phyloP scores from a whole-genome alignment of 2,888 invertebrate genomes.

The Drosophila lacicola region DNA sequence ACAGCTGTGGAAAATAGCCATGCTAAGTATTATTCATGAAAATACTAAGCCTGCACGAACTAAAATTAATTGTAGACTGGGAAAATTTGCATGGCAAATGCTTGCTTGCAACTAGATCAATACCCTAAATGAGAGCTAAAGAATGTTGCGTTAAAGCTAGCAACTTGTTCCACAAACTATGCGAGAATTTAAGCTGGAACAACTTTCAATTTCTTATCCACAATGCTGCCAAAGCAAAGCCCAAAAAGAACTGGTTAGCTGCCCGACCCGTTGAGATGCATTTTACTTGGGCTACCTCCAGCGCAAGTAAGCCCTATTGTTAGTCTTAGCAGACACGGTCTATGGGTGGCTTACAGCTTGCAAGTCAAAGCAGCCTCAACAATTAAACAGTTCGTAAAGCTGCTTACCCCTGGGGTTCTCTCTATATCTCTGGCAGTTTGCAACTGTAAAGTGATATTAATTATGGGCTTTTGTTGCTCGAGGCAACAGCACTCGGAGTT shows the following conservation, averaged over 20 bases:
- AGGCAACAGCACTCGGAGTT: constrained; percentile 21
- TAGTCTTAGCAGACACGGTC: neutral
- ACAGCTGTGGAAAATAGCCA: neutral
- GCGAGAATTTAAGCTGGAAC: too few species aligned
- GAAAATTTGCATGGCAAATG: too few species aligned
- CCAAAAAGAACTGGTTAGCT: too few species aligned
- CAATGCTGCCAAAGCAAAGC: too few species aligned
- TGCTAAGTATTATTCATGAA: neutral
- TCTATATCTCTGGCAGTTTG: constrained; percentile 31
- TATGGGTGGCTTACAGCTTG: constrained; percentile 4
- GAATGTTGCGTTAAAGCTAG: too few species aligned
- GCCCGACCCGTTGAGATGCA: neutral
- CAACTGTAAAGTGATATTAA: constrained; percentile 67
- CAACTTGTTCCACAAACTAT: too few species aligned
- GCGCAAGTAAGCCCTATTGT: neutral
- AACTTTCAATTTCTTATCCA: too few species aligned
- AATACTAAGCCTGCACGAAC: neutral
- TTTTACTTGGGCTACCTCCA: neutral
- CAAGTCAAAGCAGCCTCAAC: constrained; percentile 17
- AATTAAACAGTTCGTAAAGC: constrained; percentile 51
- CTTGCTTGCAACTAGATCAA: too few species aligned
- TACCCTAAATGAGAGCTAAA: too few species aligned
- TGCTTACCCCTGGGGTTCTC: neutral
- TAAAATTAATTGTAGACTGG: neutral
- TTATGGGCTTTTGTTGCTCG: constrained; percentile 62